phyloP scores from a whole-genome alignment of 2,888 invertebrate species.

The Aromia moschata region DNA sequence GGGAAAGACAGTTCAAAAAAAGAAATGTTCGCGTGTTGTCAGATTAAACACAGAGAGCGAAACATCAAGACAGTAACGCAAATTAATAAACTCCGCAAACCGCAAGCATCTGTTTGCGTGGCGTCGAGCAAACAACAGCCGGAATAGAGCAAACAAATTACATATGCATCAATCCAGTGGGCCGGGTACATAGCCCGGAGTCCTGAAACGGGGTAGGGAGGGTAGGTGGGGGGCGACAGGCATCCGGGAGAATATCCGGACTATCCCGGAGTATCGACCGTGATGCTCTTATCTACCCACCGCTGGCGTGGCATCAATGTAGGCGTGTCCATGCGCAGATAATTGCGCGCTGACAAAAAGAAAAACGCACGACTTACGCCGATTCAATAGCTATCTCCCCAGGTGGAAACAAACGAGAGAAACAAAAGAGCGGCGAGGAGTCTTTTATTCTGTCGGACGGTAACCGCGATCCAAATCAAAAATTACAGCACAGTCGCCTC shows the following conservation, averaged over 20 bases:
- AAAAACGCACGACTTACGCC: slow-evolving; percentile 52
- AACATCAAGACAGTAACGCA: slow-evolving; percentile 37
- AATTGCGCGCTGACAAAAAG: slow-evolving; percentile 54
- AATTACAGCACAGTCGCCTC: slow-evolving; percentile 61
- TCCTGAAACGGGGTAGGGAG: slow-evolving; percentile 33
- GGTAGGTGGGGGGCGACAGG: too few relatives aligned
- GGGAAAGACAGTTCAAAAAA: slow-evolving; percentile 1
- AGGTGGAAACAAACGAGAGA: slow-evolving; percentile 46
- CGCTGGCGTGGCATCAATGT: slow-evolving; percentile 57
- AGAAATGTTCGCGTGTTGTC: slow-evolving; percentile 28
- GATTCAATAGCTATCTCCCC: slow-evolving; percentile 35
- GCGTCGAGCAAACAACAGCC: slow-evolving; percentile 45
- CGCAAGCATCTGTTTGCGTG: slow-evolving; percentile 50
- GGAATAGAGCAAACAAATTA: slow-evolving; percentile 55
- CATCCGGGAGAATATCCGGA: slow-evolving; percentile 57
- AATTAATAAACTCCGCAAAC: slow-evolving; percentile 48
- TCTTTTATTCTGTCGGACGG: slow-evolving; percentile 48
- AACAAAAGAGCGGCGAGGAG: slow-evolving; percentile 42
- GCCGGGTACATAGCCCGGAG: slow-evolving; percentile 49
- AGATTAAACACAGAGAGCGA: slow-evolving; percentile 31
- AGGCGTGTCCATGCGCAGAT: slow-evolving; percentile 54
- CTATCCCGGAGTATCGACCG: slow-evolving; percentile 59
- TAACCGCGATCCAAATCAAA: slow-evolving; percentile 59
- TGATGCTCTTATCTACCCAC: slow-evolving; percentile 59
- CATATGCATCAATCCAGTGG: slow-evolving; percentile 56